Conservation (phyloP, 2,113 vertebrate genomes). For the Siniperca chuatsi region DNA sequence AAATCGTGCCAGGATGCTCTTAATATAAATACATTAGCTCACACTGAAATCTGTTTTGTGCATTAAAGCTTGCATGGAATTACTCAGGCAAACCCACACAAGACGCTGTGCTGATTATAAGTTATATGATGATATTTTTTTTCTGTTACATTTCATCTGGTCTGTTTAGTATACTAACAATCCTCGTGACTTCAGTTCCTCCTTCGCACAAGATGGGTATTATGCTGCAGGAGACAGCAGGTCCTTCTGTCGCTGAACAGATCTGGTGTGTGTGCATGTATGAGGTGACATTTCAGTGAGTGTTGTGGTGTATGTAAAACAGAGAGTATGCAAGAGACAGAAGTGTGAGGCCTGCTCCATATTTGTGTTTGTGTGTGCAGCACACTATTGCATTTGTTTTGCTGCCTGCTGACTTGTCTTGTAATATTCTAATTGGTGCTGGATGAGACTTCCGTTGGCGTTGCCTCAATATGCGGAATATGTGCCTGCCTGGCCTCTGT, state of each 20-base stretch:
- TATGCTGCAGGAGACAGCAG: constrained; percentile 20
- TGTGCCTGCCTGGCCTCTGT: not conserved
- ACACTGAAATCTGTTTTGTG: not conserved
- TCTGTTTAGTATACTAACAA: constrained; percentile 5
- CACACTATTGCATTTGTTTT: constrained; percentile 32
- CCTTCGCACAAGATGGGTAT: constrained; percentile 31
- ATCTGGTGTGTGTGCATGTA: not conserved
- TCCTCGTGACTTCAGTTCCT: constrained; percentile 19
- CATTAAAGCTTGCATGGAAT: constrained; percentile 11
- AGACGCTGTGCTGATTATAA: not conserved
- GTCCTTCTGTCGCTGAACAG: constrained; percentile 18
- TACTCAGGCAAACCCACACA: not conserved
- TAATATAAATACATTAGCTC: not conserved
- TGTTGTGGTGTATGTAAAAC: constrained; percentile 36
- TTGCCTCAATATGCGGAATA: constrained; percentile 45
- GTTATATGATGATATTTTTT: constrained; percentile 3
- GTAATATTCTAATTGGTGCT: constrained; percentile 52
- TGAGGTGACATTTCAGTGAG: constrained; percentile 47
- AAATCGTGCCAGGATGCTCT: constrained; percentile 16
- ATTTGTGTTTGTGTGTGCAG: constrained; percentile 20
- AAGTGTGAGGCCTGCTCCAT: constrained; percentile 19
- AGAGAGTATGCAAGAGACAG: constrained; percentile 6
- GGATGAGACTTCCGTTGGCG: constrained; percentile 31
- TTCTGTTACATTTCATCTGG: not conserved
- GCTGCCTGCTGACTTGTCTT: constrained; percentile 24